phyloP scores from a whole-genome alignment of 2,113 vertebrate species.

The Erpornis zantholeuca region DNA sequence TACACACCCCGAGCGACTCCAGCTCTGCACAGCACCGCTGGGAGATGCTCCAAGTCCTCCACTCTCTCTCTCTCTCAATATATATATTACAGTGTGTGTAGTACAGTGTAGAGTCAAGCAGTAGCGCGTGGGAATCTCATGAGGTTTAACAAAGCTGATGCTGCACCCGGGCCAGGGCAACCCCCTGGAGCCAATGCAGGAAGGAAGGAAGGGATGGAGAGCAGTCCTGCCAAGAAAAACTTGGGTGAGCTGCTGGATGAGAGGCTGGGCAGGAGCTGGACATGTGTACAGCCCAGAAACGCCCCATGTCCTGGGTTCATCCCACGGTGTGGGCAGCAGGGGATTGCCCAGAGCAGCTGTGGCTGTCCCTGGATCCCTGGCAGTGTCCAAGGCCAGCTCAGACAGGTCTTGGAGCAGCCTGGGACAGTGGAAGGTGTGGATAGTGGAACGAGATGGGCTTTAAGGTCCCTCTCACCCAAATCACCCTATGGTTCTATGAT shows the following conservation, averaged over 20 bases:
- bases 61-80: background rate
- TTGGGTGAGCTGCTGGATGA: background rate
- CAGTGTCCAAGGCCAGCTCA: fast-evolving
- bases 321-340: background rate
- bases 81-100: background rate
- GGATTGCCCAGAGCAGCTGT: background rate
- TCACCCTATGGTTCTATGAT: background rate
- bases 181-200: background rate
- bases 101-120: fast-evolving
- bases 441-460: background rate
- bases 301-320: too few relatives aligned
- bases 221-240: background rate
- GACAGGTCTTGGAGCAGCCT: background rate
- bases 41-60: background rate
- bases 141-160: background rate
- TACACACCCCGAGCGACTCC: background rate
- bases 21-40: background rate
- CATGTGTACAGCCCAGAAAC: background rate
- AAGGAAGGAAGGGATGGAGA: background rate
- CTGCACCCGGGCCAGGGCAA: background rate
- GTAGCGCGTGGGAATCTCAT: background rate
- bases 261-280: background rate
- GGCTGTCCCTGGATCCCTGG: background rate
- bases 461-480: background rate
- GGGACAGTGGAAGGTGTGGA: background rate